Evolutionary conservation across 1,140 invertebrate genomes (phyloP).

Genomic region (Trachymyrmex cornetzi): DNA sequence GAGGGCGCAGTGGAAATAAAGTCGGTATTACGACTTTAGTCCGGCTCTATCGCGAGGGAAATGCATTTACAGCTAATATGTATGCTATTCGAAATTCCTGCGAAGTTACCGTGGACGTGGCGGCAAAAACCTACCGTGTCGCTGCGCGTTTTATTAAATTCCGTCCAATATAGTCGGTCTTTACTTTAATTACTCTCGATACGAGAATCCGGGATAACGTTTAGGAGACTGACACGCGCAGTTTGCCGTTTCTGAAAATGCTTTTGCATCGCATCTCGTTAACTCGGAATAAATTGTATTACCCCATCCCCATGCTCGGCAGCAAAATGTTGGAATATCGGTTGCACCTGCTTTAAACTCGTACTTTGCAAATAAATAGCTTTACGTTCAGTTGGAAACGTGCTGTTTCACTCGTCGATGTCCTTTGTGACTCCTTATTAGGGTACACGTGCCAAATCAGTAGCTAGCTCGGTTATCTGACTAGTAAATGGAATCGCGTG

Average conservation of each 20-base stretch:
- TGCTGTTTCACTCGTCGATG: slow-evolving; percentile 28
- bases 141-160: slow-evolving; percentile 37
- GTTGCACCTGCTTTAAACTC: slow-evolving; percentile 48
- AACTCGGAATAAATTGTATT: slow-evolving; percentile 52
- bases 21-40: slow-evolving; percentile 44
- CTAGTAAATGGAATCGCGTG: slow-evolving; percentile 65
- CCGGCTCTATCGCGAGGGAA: slow-evolving; percentile 42
- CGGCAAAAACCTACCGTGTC: slow-evolving; percentile 45
- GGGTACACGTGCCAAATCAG: slow-evolving; percentile 66
- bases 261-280: slow-evolving; percentile 52
- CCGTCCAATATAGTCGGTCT: slow-evolving; percentile 13
- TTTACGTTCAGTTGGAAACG: slow-evolving; percentile 23
- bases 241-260: slow-evolving; percentile 48
- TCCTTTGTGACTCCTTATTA: slow-evolving; percentile 62
- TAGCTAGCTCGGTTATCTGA: slow-evolving; percentile 64
- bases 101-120: slow-evolving; percentile 5
- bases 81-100: slow-evolving; percentile 48
- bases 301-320: background rate
- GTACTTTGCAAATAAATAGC: slow-evolving; percentile 24
- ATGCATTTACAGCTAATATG: slow-evolving; percentile 55
- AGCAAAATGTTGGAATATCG: slow-evolving; percentile 50
- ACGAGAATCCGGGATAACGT: slow-evolving; percentile 43
- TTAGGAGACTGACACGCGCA: slow-evolving; percentile 24
- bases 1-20: slow-evolving; percentile 42
- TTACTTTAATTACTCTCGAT: slow-evolving; percentile 56